A percentile compares a stretch with the other conserved stretches of the same genome.
These are phyloP conservation scores for Drosophila trichaetosa DNA, from an alignment of 2,888 invertebrate species.

Conservation along the genomic window DNA sequence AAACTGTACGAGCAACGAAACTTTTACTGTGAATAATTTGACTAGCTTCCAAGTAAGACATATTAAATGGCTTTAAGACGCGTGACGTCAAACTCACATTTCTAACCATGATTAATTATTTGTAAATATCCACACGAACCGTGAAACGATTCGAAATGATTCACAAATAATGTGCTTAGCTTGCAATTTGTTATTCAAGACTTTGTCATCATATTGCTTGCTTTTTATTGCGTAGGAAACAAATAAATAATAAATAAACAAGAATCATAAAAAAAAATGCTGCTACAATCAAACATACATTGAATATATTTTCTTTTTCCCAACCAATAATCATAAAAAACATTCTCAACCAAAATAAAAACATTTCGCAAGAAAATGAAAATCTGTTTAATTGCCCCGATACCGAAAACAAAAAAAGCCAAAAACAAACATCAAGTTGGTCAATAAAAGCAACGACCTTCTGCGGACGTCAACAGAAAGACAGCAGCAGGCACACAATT, in stretches of 20 bases:
- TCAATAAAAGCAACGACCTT: conserved; percentile 69
- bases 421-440: conserved; percentile 36
- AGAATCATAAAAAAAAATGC: conserved; percentile 5
- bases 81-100: conserved; percentile 46
- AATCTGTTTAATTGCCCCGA: conserved; percentile 67
- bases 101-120: conserved; percentile 57
- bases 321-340: neutral
- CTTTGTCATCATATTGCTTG: conserved; percentile 30
- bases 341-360: conserved; percentile 14
- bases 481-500: conserved; percentile 31
- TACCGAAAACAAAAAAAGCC: conserved; percentile 23
- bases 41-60: conserved; percentile 22
- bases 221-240: conserved; percentile 42
- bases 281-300: conserved; percentile 2
- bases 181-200: conserved; percentile 32
- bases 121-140: conserved; percentile 50
- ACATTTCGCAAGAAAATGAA: conserved; percentile 38
- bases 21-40: conserved; percentile 32
- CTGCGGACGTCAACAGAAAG: conserved; percentile 27
- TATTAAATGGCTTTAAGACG: conserved; percentile 16
- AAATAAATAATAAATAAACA: conserved; percentile 31
- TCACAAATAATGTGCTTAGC: conserved; percentile 37
- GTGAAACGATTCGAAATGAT: conserved; percentile 44
- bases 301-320: conserved; percentile 26
- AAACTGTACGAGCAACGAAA: neutral